Evolutionary conservation across 2,888 invertebrate genomes (phyloP).

Genomic region (Sericinus montela): DNA sequence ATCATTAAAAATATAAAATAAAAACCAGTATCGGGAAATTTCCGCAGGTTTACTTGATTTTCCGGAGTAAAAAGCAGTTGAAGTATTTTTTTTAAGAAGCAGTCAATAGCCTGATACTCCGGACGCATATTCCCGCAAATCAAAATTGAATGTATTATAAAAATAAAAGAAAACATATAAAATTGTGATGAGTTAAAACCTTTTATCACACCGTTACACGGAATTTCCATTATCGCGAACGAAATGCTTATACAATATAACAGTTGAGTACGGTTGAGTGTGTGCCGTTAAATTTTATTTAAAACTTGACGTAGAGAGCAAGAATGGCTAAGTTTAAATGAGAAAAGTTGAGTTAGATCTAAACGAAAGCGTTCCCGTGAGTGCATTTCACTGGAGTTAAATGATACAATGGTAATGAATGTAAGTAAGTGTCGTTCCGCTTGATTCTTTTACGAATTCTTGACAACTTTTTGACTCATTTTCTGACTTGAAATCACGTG

Average conservation of each 20-base stretch:
- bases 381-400: background rate
- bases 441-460: too few relatives aligned
- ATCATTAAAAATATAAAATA: too few relatives aligned
- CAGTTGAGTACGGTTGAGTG: conserved; percentile 8
- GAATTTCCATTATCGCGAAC: conserved; percentile 9
- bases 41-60: too few relatives aligned
- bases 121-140: too few relatives aligned
- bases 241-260: conserved; percentile 2
- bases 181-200: background rate
- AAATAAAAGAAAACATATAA: background rate
- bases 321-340: conserved; percentile 18
- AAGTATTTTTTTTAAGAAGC: too few relatives aligned
- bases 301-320: conserved; percentile 13
- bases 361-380: background rate
- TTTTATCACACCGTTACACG: conserved; percentile 6
- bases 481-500: too few relatives aligned
- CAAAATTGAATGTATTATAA: too few relatives aligned
- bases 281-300: conserved; percentile 18
- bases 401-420: background rate
- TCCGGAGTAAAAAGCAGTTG: too few relatives aligned
- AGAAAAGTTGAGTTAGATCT: conserved; percentile 16
- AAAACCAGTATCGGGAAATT: too few relatives aligned
- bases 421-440: too few relatives aligned
- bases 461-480: too few relatives aligned
- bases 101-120: too few relatives aligned